These are phyloP conservation scores for Diorhabda sublineata DNA, from an alignment of 1,140 invertebrate genomes.

Conservation along the genomic window DNA sequence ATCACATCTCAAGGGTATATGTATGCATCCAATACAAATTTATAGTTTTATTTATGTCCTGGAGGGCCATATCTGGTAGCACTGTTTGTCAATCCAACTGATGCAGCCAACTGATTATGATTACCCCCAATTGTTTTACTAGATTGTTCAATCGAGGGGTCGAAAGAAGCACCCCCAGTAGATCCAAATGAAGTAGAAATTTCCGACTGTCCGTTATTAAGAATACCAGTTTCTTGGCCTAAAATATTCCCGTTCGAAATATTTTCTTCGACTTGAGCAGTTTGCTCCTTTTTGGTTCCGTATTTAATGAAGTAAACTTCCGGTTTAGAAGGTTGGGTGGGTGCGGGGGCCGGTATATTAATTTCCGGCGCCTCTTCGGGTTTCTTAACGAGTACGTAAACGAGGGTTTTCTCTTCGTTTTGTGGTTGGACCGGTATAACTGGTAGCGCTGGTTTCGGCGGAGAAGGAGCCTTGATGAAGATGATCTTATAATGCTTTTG, in stretches of 20 bases:
- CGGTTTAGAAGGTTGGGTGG: conserved; percentile 75
- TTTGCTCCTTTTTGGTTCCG: conserved; percentile 66
- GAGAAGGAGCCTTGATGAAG: conserved; percentile 81
- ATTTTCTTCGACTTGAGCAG: too few relatives aligned
- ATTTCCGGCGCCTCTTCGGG: conserved; percentile 75
- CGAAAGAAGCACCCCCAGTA: too few relatives aligned
- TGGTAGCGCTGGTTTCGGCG: conserved; percentile 67
- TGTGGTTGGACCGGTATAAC: conserved; percentile 58
- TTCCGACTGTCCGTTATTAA: too few relatives aligned
- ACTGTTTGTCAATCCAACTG: background rate
- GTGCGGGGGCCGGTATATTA: conserved; percentile 66
- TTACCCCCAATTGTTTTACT: too few relatives aligned
- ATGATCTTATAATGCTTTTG: conserved; percentile 86
- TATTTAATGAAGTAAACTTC: conserved; percentile 88
- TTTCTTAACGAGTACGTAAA: conserved; percentile 82
- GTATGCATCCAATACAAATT: background rate
- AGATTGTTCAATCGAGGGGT: too few relatives aligned
- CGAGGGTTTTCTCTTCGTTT: conserved; percentile 80
- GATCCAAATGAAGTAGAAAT: too few relatives aligned
- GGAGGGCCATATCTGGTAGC: too few relatives aligned
- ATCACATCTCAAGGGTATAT: too few relatives aligned
- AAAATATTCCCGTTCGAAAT: too few relatives aligned
- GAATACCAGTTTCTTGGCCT: too few relatives aligned
- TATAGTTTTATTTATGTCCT: too few relatives aligned
- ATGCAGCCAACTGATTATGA: background rate